Evolutionary conservation across 2,113 vertebrate genomes (phyloP), one percentile per base, ranked within the genome.

Genomic region (Ranitomeya imitator): DNA sequence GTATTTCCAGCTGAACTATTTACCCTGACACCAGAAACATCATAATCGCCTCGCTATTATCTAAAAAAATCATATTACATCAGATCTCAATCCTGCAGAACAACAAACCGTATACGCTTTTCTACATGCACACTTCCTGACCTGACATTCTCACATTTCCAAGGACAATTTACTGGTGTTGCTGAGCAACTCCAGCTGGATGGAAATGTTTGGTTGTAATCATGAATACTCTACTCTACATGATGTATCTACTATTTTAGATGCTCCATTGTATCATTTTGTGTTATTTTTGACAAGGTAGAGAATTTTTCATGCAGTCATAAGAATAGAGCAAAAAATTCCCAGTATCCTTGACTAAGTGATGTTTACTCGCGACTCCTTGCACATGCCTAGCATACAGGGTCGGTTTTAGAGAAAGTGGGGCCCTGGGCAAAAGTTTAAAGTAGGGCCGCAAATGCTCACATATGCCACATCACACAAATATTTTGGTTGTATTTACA

Each of bases 101-200:
- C 9, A 14, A n/a, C 14, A 65, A 45, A 45, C 37, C 37, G 3
- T 45, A 45, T 45, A 45, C 37, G 3, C 37, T 45, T 55, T 79
- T 23, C 23, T 55, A 9, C 18, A n/a, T 79, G 18, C 51, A 6
- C 19, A 54, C 45, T 16, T 79, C 51, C 60, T 82, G 80, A 82
- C 59, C 80, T n/a, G 31, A 65, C 59, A 61, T 69, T 52, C 63
- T 71, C 45, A 55, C 13, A 69, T 83, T 83, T 69, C 61, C 82
- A 83, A 45, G 81, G 37, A 63, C 61, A 83, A 55, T 69, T 16
- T 63, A 52, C 63, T 21, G 15, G 51, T 23, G 82, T 84, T 84
- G 63, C 65, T 21, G 52, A 65, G 82, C 21, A 84, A 84, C 82
- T n/a, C 52, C 18, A 63, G 65, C 82, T 26, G 65, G 52, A 84